These are phyloP conservation scores for Drosophila sp. DNA, from an alignment of 1,140 invertebrate species.

Conservation along the genomic window DNA sequence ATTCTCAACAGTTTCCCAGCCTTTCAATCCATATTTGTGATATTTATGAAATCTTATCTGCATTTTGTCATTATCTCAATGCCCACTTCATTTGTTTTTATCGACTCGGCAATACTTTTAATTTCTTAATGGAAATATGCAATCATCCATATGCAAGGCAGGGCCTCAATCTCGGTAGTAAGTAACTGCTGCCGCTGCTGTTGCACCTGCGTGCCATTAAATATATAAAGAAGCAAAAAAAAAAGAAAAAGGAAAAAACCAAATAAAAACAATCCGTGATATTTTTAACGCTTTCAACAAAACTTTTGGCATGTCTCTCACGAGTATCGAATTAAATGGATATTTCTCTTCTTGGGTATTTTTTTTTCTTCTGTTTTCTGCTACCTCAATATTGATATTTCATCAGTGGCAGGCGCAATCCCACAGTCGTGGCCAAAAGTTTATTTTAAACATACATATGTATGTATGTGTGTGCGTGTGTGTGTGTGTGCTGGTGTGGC, in stretches of 20 bases:
- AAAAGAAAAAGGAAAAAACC: slow-evolving; percentile 8
- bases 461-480: slow-evolving; percentile 9
- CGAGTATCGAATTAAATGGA: slow-evolving; percentile 68
- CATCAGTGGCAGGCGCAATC: slow-evolving; percentile 37
- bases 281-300: slow-evolving; percentile 61
- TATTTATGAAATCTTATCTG: not conserved
- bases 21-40: too few species aligned
- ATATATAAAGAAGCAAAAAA: slow-evolving; percentile 51
- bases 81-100: not conserved
- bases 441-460: slow-evolving; percentile 40
- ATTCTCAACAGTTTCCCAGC: too few species aligned
- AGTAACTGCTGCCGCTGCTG: slow-evolving; percentile 35
- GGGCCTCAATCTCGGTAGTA: slow-evolving; percentile 23
- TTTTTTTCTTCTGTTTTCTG: slow-evolving; percentile 27
- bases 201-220: slow-evolving; percentile 54
- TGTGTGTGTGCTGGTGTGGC: not conserved
- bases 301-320: slow-evolving; percentile 39
- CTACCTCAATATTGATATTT: slow-evolving; percentile 69
- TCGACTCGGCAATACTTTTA: slow-evolving; percentile 24
- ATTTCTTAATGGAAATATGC: slow-evolving; percentile 63
- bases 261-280: slow-evolving; percentile 52
- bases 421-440: slow-evolving; percentile 27
- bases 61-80: slow-evolving; percentile 21
- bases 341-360: slow-evolving; percentile 13
- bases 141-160: not conserved